A percentile compares a stretch with the other conserved stretches of the same genome.
Conservation (phyloP, 2,113 vertebrate genomes). For the Clarias macrocephalus region DNA sequence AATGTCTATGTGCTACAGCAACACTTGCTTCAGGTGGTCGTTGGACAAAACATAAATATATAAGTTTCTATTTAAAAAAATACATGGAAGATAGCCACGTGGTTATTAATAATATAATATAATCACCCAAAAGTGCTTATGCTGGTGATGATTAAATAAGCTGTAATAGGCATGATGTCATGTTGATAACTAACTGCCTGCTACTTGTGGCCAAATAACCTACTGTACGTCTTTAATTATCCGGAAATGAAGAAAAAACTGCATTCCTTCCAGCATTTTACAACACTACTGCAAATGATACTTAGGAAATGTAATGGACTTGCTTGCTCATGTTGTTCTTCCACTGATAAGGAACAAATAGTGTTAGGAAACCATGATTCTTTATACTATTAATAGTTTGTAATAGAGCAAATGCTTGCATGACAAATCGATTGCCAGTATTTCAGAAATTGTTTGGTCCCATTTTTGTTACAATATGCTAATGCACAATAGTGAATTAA, state of each 20-base stretch:
- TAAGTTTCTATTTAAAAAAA: background rate
- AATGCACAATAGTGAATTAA: background rate
- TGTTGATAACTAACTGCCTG: background rate
- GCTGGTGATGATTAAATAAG: background rate
- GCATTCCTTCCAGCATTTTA: background rate
- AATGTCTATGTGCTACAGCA: background rate
- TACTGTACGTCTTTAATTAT: background rate
- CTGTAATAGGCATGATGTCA: background rate
- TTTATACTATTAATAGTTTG: background rate
- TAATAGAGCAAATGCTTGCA: background rate
- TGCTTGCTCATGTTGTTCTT: background rate
- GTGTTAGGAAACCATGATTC: background rate
- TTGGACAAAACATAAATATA: background rate
- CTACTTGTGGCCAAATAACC: background rate
- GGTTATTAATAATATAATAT: background rate
- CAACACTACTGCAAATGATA: background rate
- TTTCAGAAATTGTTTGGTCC: background rate
- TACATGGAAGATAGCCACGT: background rate
- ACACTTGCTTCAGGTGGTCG: background rate
- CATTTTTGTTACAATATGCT: background rate
- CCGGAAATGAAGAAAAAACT: background rate
- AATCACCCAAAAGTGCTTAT: background rate
- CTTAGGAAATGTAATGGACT: background rate
- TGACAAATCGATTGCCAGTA: background rate
- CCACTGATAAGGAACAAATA: background rate